These are phyloP conservation scores for Pagrus major DNA, from an alignment of 2,113 vertebrate genomes.

Conservation along the genomic window DNA sequence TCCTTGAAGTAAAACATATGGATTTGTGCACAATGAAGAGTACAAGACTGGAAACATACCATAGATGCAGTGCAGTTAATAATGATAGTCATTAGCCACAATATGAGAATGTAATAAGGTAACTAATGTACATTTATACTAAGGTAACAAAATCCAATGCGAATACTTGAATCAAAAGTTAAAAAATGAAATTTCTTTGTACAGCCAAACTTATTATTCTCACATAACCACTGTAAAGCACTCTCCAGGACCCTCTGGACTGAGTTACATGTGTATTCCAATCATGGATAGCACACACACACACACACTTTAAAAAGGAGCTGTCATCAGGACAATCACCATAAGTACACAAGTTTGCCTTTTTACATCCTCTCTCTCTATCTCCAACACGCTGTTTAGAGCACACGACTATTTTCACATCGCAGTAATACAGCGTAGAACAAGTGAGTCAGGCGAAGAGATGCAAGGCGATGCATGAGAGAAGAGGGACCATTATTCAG, in stretches of 20 bases:
- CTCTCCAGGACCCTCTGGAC: slow-evolving; percentile 27
- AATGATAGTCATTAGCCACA: background rate
- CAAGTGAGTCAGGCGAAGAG: slow-evolving; percentile 57
- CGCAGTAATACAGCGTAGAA: slow-evolving; percentile 33
- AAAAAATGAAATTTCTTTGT: slow-evolving; percentile 6
- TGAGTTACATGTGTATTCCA: slow-evolving; percentile 31
- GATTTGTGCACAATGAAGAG: background rate
- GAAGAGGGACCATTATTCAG: slow-evolving; percentile 60
- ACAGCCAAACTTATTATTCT: slow-evolving; percentile 23
- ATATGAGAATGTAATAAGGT: background rate
- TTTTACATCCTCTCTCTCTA: slow-evolving; percentile 34
- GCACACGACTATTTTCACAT: slow-evolving; percentile 45
- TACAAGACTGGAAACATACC: background rate
- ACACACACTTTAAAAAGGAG: slow-evolving; percentile 27
- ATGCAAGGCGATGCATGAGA: slow-evolving; percentile 33
- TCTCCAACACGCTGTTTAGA: slow-evolving; percentile 4
- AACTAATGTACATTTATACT: background rate
- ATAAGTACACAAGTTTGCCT: slow-evolving; percentile 46
- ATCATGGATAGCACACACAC: slow-evolving; percentile 41
- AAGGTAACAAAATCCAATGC: slow-evolving; percentile 6
- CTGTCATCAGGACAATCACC: slow-evolving; percentile 52
- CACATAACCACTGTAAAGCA: slow-evolving; percentile 4
- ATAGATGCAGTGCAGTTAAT: slow-evolving; percentile 1
- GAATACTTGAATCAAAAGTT: background rate
- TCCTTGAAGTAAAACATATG: no score